Evolutionary conservation across 2,113 vertebrate genomes (phyloP).

Genomic region (Clarias magur): DNA sequence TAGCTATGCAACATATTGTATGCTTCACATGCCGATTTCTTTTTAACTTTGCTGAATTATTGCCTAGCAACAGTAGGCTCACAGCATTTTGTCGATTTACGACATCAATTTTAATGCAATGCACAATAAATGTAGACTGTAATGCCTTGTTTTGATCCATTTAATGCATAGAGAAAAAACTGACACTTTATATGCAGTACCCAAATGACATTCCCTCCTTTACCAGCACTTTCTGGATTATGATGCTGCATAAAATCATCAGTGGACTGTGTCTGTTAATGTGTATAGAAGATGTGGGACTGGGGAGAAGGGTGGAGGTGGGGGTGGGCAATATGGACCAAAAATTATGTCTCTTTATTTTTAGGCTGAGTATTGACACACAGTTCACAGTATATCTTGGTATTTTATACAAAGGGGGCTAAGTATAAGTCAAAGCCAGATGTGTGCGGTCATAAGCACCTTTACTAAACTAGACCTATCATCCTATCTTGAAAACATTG

Average conservation of each 20-base stretch:
- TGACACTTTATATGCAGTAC: background rate
- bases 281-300: background rate
- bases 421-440: no score
- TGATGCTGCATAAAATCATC: background rate
- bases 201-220: background rate
- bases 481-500: no score
- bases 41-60: background rate
- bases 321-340: no score
- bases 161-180: background rate
- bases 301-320: background rate
- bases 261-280: background rate
- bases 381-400: no score
- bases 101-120: background rate
- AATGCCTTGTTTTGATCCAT: background rate
- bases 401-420: no score
- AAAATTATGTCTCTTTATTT: no score
- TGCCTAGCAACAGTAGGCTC: background rate
- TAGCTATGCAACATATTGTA: background rate
- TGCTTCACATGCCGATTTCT: background rate
- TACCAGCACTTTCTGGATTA: background rate
- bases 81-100: background rate
- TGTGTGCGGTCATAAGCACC: no score
- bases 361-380: no score
- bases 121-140: constrained; percentile 8
- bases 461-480: no score